phyloP scores from a whole-genome alignment of 2,797 vertebrate species.

The Bradypus variegatus region DNA sequence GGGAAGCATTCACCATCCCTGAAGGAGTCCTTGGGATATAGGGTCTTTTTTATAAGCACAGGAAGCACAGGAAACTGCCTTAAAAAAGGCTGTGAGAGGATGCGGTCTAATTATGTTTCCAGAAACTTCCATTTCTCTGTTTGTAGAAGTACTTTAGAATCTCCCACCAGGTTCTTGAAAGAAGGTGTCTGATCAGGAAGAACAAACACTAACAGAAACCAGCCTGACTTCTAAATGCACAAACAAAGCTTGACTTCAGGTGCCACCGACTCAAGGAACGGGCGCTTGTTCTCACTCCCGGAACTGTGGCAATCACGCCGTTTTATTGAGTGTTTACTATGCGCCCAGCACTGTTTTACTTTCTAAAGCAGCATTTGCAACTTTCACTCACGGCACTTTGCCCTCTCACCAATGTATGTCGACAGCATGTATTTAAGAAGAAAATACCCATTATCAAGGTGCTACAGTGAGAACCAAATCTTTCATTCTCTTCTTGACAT shows the following conservation, averaged over 20 bases:
- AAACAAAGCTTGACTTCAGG: neutral
- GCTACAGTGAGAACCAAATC: neutral
- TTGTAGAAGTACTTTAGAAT: neutral
- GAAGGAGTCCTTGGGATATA: neutral
- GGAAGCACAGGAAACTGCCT: neutral
- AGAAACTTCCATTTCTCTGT: neutral
- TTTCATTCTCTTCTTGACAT: neutral
- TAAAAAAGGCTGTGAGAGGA: neutral
- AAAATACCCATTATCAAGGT: neutral
- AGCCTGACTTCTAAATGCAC: neutral
- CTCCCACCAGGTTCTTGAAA: neutral
- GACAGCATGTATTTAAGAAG: neutral
- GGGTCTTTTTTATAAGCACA: neutral
- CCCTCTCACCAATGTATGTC: neutral
- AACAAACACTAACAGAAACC: neutral
- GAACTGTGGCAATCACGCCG: neutral
- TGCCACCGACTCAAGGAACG: neutral
- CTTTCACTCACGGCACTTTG: neutral
- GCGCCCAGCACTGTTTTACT: neutral
- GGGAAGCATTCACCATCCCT: no score
- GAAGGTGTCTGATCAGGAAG: neutral
- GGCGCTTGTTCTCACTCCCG: neutral
- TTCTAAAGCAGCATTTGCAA: neutral
- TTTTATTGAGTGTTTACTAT: neutral
- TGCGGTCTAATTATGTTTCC: neutral